Percentiles rank a stretch among this genome's conserved stretches.
phyloP scores from a whole-genome alignment of 2,113 vertebrate species.

The Rhombomys opimus region DNA sequence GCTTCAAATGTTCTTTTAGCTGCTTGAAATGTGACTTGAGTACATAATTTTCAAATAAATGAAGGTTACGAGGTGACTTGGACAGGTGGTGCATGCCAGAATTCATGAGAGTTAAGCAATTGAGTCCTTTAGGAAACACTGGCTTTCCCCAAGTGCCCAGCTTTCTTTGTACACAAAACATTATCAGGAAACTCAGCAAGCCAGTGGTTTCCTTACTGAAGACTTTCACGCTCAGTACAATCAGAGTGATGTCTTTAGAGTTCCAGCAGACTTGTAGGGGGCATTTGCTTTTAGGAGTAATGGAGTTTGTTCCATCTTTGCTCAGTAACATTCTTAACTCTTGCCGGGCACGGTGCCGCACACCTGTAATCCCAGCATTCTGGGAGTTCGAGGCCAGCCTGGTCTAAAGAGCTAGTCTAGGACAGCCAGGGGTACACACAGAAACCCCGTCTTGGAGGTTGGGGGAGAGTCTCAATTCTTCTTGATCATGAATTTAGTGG shows the following conservation, averaged over 20 bases:
- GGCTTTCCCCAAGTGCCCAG: background rate
- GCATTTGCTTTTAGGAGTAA: background rate
- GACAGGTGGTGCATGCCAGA: background rate
- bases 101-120: background rate
- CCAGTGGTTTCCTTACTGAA: background rate
- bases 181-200: background rate
- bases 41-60: background rate
- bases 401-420: too few relatives aligned
- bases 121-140: constrained; percentile 1
- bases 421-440: too few relatives aligned
- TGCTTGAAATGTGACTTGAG: background rate
- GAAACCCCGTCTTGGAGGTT: too few relatives aligned
- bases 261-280: background rate
- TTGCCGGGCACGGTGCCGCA: too few relatives aligned
- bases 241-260: background rate
- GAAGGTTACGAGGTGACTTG: background rate
- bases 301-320: background rate
- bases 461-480: background rate
- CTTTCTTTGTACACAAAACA: background rate
- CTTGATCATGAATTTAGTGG: background rate
- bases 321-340: background rate
- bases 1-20: background rate
- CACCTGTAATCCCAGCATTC: too few relatives aligned
- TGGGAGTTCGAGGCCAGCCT: too few relatives aligned
- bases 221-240: background rate